Base-by-base conservation (phyloP, 2,888 invertebrate genomes). In the Cybosia mesomella region DNA sequence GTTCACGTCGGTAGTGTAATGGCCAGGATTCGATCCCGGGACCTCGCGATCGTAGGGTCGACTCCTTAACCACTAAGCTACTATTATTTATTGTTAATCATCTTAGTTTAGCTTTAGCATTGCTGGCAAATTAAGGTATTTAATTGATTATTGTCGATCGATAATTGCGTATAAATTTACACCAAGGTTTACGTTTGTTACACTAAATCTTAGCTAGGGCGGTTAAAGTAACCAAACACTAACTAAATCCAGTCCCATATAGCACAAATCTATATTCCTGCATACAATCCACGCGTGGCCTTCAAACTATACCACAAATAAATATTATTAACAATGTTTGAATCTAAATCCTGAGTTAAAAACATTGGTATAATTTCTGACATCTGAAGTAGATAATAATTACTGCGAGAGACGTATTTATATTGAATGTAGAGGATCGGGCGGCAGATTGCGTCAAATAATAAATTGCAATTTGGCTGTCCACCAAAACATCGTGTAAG, bases 381-480 rank as follows among this genome's bases (percentile, higher is more conserved):
- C 75, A 71, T 79, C 66, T 68, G 66, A 71, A 72, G 74, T 62
- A 70, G 67, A 80, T 77, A 82, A 72, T 85, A 83, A 83, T 83
- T 83, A 84, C 83, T 76, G 79, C 69, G 63, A 68, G 66, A 79
- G 70, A 83, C 75, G 70, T 81, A 86, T 85, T 85, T 84, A 83
- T 85, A 83, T 81, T n/a, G 79, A 80, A 82, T 82, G 72, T 75
- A 71, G 73, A 75, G 70, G 66, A 77, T 68, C 75, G 72, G 73
- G 67, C 75, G 75, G 77, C 80, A 80, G 77, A 79, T 81, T 88
- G 85, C 89, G 90, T 90, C 90, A 90, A 85, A 85, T 85, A 86
- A 88, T 90, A 90, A 88, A 90, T 89, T 83, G 83, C 76, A 82
- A 82, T 81, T 87, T 91, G 91, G 91, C 91, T 73, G 62, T 64